These are phyloP conservation scores for Protaetia brevitarsis DNA, from an alignment of 1,140 invertebrate species.

Conservation along the genomic window DNA sequence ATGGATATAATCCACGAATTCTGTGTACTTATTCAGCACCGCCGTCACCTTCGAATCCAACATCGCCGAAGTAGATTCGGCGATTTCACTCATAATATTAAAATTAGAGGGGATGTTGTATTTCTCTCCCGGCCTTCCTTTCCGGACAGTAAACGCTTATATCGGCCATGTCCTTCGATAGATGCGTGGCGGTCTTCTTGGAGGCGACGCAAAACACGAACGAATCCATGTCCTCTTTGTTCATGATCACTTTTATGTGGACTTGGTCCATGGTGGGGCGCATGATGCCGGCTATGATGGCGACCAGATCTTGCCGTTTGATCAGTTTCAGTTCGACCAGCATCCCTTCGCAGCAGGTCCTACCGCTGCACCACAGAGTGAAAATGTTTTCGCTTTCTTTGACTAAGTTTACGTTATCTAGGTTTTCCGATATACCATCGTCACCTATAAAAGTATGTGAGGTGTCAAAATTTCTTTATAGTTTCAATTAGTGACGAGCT, in stretches of 20 bases:
- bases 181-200: conserved; percentile 79
- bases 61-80: conserved; percentile 78
- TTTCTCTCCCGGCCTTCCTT: conserved; percentile 76
- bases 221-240: conserved; percentile 87
- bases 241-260: conserved; percentile 79
- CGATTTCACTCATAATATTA: conserved; percentile 84
- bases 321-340: conserved; percentile 91
- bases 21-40: conserved; percentile 81
- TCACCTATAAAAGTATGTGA: conserved; percentile 55
- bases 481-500: no score
- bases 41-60: conserved; percentile 81
- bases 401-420: conserved; percentile 63
- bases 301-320: conserved; percentile 94
- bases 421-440: conserved; percentile 68
- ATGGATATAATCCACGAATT: conserved; percentile 92
- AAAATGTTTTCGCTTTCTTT: conserved; percentile 96
- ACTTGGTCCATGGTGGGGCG: conserved; percentile 84
- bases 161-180: conserved; percentile 93
- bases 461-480: neutral
- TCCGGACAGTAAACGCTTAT: conserved; percentile 91
- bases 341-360: conserved; percentile 94
- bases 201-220: conserved; percentile 91
- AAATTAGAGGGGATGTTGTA: conserved; percentile 79
- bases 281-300: conserved; percentile 80
- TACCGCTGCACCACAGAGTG: conserved; percentile 93